Evolutionary conservation across 2,797 vertebrate genomes (phyloP).

Genomic region (Malacoctenus gilli): DNA sequence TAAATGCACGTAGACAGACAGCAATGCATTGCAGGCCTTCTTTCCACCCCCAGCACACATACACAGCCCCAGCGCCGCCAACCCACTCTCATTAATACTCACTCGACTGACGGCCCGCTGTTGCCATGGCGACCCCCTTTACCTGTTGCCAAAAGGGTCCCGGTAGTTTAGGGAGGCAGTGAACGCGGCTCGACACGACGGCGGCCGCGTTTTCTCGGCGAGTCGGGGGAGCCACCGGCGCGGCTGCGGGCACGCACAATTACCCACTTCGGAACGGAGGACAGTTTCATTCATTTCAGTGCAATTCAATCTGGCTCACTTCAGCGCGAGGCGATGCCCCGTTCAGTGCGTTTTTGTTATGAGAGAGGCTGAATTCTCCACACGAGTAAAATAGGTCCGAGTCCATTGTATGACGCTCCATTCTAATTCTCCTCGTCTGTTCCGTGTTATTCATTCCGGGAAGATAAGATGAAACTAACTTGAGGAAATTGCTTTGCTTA

Average conservation of each 20-base stretch:
- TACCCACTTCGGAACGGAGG: slow-evolving; percentile 45
- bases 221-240: slow-evolving; percentile 14
- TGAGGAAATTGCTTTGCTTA: slow-evolving; percentile 56
- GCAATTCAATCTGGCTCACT: slow-evolving; percentile 40
- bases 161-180: slow-evolving; percentile 23
- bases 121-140: slow-evolving; percentile 70
- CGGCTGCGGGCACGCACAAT: slow-evolving; percentile 37
- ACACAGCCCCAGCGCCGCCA: slow-evolving; percentile 35
- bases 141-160: slow-evolving; percentile 68
- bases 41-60: no score
- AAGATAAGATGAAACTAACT: slow-evolving; percentile 54
- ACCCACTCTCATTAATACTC: slow-evolving; percentile 64
- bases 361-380: slow-evolving; percentile 23
- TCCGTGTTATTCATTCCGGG: slow-evolving; percentile 29
- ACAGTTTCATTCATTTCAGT: slow-evolving; percentile 33
- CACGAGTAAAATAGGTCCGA: slow-evolving; percentile 21
- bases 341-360: slow-evolving; percentile 15
- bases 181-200: slow-evolving; percentile 40
- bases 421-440: slow-evolving; percentile 28
- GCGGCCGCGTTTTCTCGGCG: slow-evolving; percentile 1
- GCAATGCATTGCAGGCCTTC: slow-evolving; percentile 4
- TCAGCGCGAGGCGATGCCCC: slow-evolving; percentile 23
- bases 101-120: slow-evolving; percentile 59
- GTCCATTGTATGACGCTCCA: slow-evolving; percentile 30
- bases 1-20: slow-evolving; percentile 8